Evolutionary conservation across 1,140 invertebrate species (phyloP).

Genomic region (Brachionus rotundiformis): DNA sequence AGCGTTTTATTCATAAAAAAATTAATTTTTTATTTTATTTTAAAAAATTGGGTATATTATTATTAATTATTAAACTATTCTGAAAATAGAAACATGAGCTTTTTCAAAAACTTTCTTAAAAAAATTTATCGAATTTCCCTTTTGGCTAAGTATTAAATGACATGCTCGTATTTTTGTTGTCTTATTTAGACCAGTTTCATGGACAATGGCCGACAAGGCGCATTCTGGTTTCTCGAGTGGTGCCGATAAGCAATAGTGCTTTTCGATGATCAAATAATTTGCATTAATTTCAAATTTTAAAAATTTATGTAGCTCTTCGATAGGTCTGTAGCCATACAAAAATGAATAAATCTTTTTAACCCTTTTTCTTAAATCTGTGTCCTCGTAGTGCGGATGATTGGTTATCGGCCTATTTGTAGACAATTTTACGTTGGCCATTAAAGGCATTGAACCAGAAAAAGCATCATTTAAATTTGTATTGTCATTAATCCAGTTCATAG

Average conservation of each 20-base stretch:
- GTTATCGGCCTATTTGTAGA: constrained; percentile 75
- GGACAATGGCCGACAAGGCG: neutral
- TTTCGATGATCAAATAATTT: constrained; percentile 49
- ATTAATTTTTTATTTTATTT: neutral
- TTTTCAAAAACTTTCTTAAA: constrained; percentile 13
- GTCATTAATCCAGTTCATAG: constrained; percentile 74
- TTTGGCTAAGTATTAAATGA: neutral
- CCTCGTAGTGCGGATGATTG: constrained; percentile 76
- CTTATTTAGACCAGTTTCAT: neutral
- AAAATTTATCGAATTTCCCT: neutral
- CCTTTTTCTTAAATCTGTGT: constrained; percentile 14
- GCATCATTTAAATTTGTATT: constrained; percentile 69
- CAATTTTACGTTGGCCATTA: constrained; percentile 77
- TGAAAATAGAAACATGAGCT: constrained; percentile 31
- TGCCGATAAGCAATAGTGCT: constrained; percentile 29
- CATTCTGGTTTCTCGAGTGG: constrained; percentile 45
- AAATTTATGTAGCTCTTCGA: neutral
- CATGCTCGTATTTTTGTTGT: neutral
- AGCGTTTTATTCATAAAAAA: neutral
- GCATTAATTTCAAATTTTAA: constrained; percentile 9
- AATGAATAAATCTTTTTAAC: constrained; percentile 29
- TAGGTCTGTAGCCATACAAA: constrained; percentile 29
- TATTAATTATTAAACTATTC: neutral
- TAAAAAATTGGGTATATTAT: no score
- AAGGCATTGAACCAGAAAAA: constrained; percentile 82